A percentile compares a stretch with the other conserved stretches of the same genome.
Evolutionary conservation across 1,140 invertebrate genomes (phyloP).

Genomic region (Drosophila insularis): DNA sequence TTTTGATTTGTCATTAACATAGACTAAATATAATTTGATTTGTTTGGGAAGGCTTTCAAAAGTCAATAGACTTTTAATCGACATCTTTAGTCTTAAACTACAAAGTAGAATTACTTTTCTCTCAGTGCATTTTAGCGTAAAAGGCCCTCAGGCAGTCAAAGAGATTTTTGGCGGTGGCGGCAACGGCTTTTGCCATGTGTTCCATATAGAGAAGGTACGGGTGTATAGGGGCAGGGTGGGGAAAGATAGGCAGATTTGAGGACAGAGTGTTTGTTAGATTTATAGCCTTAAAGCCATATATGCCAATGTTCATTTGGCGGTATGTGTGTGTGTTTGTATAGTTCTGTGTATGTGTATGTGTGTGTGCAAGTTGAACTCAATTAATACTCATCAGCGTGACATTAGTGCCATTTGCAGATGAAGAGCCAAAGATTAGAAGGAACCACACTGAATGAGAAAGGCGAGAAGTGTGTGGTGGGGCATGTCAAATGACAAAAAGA

Average conservation of each 20-base stretch:
- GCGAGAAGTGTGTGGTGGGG: conserved; percentile 3
- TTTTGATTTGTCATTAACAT: too few species aligned
- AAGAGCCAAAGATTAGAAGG: conserved; percentile 30
- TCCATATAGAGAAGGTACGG: conserved; percentile 10
- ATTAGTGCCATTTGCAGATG: conserved; percentile 72
- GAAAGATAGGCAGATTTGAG: not conserved
- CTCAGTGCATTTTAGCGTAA: conserved; percentile 21
- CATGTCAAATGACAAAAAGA: not conserved
- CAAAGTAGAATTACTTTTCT: not conserved
- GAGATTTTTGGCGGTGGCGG: conserved; percentile 28
- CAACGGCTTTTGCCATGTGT: conserved; percentile 35
- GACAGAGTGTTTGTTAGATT: conserved; percentile 62
- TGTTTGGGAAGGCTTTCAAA: too few species aligned
- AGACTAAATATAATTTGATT: too few species aligned
- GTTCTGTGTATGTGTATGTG: conserved; percentile 12
- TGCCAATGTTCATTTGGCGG: conserved; percentile 16
- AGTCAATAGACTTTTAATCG: too few species aligned
- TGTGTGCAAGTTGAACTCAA: conserved; percentile 66
- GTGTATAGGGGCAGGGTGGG: not conserved
- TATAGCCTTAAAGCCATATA: conserved; percentile 53
- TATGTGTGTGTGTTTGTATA: conserved; percentile 5
- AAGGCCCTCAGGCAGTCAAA: conserved; percentile 24
- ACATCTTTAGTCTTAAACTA: too few species aligned
- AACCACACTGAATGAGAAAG: conserved; percentile 3
- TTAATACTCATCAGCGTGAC: conserved; percentile 79